These are phyloP conservation scores for Halcyon malimbica DNA, from an alignment of 2,113 vertebrate genomes.

Conservation along the genomic window DNA sequence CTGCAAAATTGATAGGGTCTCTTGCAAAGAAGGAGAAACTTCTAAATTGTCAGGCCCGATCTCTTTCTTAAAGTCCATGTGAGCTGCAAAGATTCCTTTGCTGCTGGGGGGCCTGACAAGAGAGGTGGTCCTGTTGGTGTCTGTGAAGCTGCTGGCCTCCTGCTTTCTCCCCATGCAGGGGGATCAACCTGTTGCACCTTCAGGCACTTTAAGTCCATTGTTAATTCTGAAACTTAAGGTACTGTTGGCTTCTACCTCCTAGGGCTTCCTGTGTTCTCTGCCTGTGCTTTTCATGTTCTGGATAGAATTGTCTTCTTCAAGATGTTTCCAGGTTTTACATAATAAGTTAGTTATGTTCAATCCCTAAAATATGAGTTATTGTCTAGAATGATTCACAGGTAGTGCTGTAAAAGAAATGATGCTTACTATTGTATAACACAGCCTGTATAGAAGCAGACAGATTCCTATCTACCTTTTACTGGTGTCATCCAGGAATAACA, in stretches of 20 bases:
- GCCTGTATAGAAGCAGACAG: neutral
- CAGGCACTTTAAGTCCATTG: neutral
- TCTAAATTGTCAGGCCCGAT: neutral
- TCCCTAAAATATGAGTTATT: neutral
- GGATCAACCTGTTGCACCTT: neutral
- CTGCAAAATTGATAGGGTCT: constrained; percentile 81
- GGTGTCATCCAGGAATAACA: neutral
- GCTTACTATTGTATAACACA: neutral
- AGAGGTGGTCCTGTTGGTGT: neutral
- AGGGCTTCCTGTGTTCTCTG: neutral
- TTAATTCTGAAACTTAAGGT: neutral
- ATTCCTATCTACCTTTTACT: neutral
- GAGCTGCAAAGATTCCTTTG: neutral
- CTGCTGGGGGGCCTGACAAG: neutral
- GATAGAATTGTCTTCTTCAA: neutral
- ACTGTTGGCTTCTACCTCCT: neutral
- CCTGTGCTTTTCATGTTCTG: neutral
- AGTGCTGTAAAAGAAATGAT: neutral
- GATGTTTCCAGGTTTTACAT: neutral
- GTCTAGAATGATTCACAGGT: neutral
- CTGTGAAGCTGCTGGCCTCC: neutral
- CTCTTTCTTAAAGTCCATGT: neutral
- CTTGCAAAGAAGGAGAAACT: constrained; percentile 46
- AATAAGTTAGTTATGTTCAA: neutral
- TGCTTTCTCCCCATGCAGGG: neutral